Evolutionary conservation across 2,113 vertebrate genomes (phyloP).

Genomic region (Hirundichthys speculiger): DNA sequence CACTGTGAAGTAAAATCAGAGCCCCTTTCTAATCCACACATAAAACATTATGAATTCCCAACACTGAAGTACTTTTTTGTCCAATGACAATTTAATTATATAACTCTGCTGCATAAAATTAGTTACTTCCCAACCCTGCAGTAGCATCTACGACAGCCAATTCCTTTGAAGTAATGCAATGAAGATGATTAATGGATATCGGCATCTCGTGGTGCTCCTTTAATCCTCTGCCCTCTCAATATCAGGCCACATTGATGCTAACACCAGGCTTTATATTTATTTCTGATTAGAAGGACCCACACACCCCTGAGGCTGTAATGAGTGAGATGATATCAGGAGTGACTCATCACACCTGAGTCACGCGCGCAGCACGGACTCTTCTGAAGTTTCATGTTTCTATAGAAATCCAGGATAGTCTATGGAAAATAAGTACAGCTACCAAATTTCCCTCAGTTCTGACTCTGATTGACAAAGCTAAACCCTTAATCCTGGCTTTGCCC

Average conservation of each 20-base stretch:
- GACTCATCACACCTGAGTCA: slow-evolving; percentile 70
- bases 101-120: too few species aligned
- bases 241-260: slow-evolving; percentile 31
- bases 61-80: too few species aligned
- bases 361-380: slow-evolving; percentile 23
- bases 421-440: slow-evolving; percentile 55
- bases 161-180: background rate
- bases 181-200: background rate
- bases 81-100: too few species aligned
- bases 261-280: slow-evolving; percentile 40
- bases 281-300: slow-evolving; percentile 26
- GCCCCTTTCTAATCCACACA: too few species aligned
- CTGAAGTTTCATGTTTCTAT: slow-evolving; percentile 45
- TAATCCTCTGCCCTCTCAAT: slow-evolving; percentile 14
- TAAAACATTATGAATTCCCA: too few species aligned
- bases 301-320: slow-evolving; percentile 39
- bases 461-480: slow-evolving; percentile 70
- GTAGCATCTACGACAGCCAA: background rate
- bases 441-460: slow-evolving; percentile 43
- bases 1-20: too few species aligned
- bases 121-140: background rate
- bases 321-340: slow-evolving; percentile 56
- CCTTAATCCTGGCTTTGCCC: slow-evolving; percentile 70
- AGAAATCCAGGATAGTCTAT: slow-evolving; percentile 37
- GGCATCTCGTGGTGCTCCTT: slow-evolving; percentile 18